Percentiles rank a stretch among this genome's conserved stretches.
phyloP scores from a whole-genome alignment of 92 coral and sea anemone genomes.

The Scolanthus callimorphus region DNA sequence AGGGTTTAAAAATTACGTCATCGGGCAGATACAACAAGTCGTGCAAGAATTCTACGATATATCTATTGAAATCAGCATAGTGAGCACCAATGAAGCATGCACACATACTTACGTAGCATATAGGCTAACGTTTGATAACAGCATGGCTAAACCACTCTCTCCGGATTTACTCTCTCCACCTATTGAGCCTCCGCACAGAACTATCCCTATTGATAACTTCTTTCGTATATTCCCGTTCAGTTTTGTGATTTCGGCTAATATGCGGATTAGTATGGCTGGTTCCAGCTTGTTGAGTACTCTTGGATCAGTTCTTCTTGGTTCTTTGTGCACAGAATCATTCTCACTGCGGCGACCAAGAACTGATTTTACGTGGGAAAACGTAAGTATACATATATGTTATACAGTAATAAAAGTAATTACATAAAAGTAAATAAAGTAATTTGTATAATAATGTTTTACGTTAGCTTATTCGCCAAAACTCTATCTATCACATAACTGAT shows the following conservation, averaged over 20 bases:
- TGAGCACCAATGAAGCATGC: constrained; percentile 16
- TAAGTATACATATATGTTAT: too few species aligned
- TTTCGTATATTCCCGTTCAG: constrained; percentile 69
- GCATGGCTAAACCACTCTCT: constrained; percentile 33
- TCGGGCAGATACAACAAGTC: constrained; percentile 71
- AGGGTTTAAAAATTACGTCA: constrained; percentile 64
- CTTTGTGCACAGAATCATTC: constrained; percentile 34
- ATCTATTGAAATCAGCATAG: constrained; percentile 35
- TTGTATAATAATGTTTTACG: too few species aligned
- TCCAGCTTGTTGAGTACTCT: constrained; percentile 40
- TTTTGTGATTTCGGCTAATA: constrained; percentile 52
- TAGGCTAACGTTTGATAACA: constrained; percentile 56
- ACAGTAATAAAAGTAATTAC: too few species aligned
- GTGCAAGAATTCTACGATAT: constrained; percentile 53
- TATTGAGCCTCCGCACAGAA: not conserved
- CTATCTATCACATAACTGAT: too few species aligned
- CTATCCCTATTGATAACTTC: constrained; percentile 40
- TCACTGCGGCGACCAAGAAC: constrained; percentile 61
- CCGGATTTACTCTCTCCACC: constrained; percentile 29
- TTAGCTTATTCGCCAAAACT: too few species aligned
- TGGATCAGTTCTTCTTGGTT: constrained; percentile 48
- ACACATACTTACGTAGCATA: constrained; percentile 37
- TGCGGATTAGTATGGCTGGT: constrained; percentile 50
- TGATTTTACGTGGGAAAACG: constrained; percentile 76
- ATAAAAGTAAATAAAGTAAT: too few species aligned